Evolutionary conservation across 2,797 vertebrate species (phyloP), one percentile per base, ranked within the genome.

Genomic region (Lepus townsendii): DNA sequence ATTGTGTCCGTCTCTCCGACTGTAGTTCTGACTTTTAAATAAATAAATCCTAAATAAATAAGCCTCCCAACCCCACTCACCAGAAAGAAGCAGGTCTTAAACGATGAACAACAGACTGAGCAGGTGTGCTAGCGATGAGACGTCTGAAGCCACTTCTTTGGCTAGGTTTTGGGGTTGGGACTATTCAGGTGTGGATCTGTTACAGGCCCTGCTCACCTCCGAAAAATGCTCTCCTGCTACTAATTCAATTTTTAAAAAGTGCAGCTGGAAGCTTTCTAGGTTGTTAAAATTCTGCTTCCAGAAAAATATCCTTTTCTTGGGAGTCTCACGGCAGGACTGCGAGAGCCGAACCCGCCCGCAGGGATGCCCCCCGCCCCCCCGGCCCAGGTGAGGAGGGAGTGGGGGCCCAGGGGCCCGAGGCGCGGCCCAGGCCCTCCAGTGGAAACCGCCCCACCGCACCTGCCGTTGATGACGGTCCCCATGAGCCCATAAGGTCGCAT

Each of bases 271-370:
- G 95, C 92, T 96, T 95, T 96, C 94, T 95, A 96, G 94, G 96
- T 93, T 96, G 97, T 96, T 97, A 96, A 97, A 97, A 96, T 83
- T 88, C 85, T 42, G 32, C 94, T 96, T 96, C 93, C 79, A 96
- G 86, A 87, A 96, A 94, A 80, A 92, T 12, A 63, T 38, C 78
- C 94, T 97, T 95, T 96, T 96, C 96, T 97, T 91, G 85, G 94
- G 93, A 80, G 42, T 90, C 76, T 42, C 79, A 76, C 32, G 35
- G 90, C 95, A 50, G 62, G 76, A 82, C 19, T 54, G 95, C 42
- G 42, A 42, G 42, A 42, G 42, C 42, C 42, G 42, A 42, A 42
- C 8, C 42, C 42, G 42, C 42, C 42, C 42, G 7, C 42, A 42
- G 54, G 6, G 54, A 57, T 19, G 54, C 54, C 54, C 1, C 54